A percentile compares a stretch with the other conserved stretches of the same genome.
Conservation (phyloP, 2,888 invertebrate genomes). For the Sinohyriopsis cumingii region DNA sequence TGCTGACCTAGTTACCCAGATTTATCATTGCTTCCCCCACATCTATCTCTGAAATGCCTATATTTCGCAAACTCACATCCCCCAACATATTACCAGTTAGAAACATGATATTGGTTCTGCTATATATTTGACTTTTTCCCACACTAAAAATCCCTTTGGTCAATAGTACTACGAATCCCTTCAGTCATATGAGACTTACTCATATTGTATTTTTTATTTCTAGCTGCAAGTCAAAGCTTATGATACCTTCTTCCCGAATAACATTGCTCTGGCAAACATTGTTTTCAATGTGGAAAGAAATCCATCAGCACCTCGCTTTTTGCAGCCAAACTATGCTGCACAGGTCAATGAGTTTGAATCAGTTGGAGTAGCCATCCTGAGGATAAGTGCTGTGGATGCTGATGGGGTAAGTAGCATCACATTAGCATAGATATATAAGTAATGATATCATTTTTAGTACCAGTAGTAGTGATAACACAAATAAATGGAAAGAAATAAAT, state of each 20-base stretch:
- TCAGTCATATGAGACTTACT: too few species aligned
- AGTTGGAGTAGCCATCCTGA: constrained; percentile 25
- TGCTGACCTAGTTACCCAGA: too few species aligned
- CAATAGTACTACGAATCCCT: too few species aligned
- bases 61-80: too few species aligned
- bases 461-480: too few species aligned
- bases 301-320: constrained; percentile 54
- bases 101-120: too few species aligned
- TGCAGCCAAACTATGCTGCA: constrained; percentile 10
- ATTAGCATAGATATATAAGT: not conserved
- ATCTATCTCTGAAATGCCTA: too few species aligned
- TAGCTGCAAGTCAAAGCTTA: constrained; percentile 51
- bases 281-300: constrained; percentile 61
- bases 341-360: constrained; percentile 43
- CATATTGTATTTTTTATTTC: constrained; percentile 17
- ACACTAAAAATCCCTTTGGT: too few species aligned
- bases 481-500: too few species aligned
- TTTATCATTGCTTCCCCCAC: too few species aligned
- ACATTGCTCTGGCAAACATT: constrained; percentile 48
- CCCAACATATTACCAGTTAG: too few species aligned
- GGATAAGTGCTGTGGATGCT: constrained; percentile 45
- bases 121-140: too few species aligned
- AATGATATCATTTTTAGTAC: not conserved
- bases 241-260: constrained; percentile 53
- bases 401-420: constrained; percentile 43